Conservation (phyloP, 2,797 vertebrate species). For the Pachyuromys duprasi region DNA sequence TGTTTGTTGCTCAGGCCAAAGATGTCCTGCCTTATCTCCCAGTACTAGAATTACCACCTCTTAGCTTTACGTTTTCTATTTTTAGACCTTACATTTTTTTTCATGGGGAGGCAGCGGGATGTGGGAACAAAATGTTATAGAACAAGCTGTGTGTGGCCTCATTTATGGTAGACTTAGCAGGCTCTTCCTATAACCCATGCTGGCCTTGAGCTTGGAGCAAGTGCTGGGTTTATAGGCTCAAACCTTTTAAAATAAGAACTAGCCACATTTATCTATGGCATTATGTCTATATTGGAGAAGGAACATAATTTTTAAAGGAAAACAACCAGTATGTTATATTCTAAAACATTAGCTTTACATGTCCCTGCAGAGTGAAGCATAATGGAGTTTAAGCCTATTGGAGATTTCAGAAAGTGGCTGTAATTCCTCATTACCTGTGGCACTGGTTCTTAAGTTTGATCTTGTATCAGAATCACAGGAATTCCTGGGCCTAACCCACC, state of each 20-base stretch:
- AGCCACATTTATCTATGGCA: no score
- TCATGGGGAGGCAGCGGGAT: neutral
- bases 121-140: neutral
- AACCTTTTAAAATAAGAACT: neutral
- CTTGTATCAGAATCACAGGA: constrained; percentile 39
- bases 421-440: neutral
- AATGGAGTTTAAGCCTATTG: neutral
- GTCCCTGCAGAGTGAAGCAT: neutral
- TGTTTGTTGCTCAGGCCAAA: neutral
- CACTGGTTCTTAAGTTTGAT: constrained; percentile 12
- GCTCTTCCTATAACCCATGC: neutral
- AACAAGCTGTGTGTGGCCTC: neutral
- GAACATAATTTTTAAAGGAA: neutral
- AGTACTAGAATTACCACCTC: neutral
- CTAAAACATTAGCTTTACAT: neutral
- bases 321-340: neutral
- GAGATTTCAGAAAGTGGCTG: constrained; percentile 8
- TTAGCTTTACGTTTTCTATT: neutral
- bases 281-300: no score
- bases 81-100: constrained; percentile 1
- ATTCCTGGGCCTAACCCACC: neutral
- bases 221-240: neutral
- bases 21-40: neutral
- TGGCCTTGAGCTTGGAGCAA: neutral
- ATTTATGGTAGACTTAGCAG: constrained; percentile 11